Conservation (phyloP, 2,888 invertebrate genomes). For the Coecobrya sp. region DNA sequence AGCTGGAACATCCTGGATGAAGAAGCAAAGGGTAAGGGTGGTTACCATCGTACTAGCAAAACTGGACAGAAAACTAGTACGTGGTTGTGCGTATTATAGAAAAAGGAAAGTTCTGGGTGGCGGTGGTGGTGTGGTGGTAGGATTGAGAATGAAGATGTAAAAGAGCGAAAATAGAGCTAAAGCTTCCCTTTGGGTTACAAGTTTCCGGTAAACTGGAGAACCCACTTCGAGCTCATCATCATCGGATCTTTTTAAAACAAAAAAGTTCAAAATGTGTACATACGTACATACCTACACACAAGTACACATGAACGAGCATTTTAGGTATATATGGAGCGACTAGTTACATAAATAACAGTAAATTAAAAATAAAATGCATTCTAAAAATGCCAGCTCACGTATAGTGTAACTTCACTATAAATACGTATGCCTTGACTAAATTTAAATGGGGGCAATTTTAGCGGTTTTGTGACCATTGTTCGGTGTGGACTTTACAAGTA, state of each 20-base stretch:
- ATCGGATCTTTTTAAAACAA: neutral
- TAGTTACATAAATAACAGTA: too few species aligned
- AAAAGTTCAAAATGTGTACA: neutral
- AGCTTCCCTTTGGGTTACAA: slow-evolving; percentile 73
- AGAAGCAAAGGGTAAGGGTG: neutral
- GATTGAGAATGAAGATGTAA: slow-evolving; percentile 29
- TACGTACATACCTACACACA: too few species aligned
- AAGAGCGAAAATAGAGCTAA: neutral
- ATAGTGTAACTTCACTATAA: too few species aligned
- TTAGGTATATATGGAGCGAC: too few species aligned
- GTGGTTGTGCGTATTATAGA: neutral
- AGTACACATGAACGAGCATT: too few species aligned
- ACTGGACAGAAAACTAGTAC: neutral
- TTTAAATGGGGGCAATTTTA: too few species aligned
- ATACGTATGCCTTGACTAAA: too few species aligned
- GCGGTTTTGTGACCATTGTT: too few species aligned
- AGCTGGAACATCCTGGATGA: neutral
- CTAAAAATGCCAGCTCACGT: too few species aligned
- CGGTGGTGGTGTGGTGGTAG: neutral
- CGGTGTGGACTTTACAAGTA: too few species aligned
- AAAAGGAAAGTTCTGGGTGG: neutral
- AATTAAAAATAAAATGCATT: too few species aligned
- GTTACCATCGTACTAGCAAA: neutral
- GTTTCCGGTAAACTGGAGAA: slow-evolving; percentile 74
- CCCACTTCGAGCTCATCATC: slow-evolving; percentile 4